A percentile compares a stretch with the other conserved stretches of the same genome.
These are phyloP conservation scores for Sinonovacula constricta DNA, from an alignment of 1,140 invertebrate genomes.

Conservation along the genomic window DNA sequence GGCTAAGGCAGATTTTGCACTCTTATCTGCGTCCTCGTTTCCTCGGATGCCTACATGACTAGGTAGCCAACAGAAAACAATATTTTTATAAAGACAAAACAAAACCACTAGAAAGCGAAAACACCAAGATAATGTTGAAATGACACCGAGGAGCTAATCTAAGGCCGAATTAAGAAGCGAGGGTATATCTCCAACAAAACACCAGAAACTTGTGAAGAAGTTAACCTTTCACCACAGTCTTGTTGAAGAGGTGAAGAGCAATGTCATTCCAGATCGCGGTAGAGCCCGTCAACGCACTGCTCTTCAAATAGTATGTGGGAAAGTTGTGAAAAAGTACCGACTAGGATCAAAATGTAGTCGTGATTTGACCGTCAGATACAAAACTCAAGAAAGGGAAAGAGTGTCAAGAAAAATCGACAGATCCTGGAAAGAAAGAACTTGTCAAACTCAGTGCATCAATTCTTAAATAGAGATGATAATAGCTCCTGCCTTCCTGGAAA, in stretches of 20 bases:
- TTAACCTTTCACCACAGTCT: constrained; percentile 17
- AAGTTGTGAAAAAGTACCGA: constrained; percentile 9
- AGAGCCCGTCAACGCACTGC: neutral
- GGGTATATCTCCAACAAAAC: constrained; percentile 22
- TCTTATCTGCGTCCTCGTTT: too few relatives aligned
- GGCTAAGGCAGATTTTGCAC: too few relatives aligned
- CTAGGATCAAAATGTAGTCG: neutral
- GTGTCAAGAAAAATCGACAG: constrained; percentile 4
- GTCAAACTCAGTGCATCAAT: neutral
- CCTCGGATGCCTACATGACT: too few relatives aligned
- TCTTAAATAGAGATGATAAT: constrained; percentile 13
- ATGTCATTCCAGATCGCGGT: neutral
- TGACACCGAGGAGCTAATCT: constrained; percentile 22
- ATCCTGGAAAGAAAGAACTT: neutral
- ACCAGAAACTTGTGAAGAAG: constrained; percentile 20
- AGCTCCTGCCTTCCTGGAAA: constrained; percentile 7
- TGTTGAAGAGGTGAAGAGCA: constrained; percentile 12
- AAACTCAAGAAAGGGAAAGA: neutral
- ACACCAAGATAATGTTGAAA: neutral
- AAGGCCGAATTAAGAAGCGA: constrained; percentile 2
- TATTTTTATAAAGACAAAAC: too few relatives aligned
- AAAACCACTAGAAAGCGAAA: too few relatives aligned
- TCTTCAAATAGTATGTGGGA: constrained; percentile 2
- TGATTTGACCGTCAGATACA: neutral
- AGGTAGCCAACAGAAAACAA: too few relatives aligned